Evolutionary conservation across 2,113 vertebrate species (phyloP).

Genomic region (Echinops telfairi): DNA sequence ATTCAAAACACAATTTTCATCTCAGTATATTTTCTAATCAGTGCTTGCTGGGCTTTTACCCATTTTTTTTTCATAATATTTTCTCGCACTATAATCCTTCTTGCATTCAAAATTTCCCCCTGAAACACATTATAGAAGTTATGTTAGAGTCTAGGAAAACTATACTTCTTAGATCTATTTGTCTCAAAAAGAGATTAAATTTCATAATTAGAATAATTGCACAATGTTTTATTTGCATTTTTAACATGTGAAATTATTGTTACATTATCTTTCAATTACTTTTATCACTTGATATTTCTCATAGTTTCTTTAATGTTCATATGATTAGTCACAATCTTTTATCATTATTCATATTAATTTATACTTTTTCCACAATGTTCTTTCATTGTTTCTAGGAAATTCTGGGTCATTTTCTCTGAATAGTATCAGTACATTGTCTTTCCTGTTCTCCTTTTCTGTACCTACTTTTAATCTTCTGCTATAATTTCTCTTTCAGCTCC

Average conservation of each 20-base stretch:
- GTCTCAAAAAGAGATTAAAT: neutral
- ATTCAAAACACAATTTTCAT: neutral
- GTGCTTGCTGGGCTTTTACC: neutral
- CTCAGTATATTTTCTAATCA: neutral
- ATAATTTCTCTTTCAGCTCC: neutral
- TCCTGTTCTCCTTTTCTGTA: neutral
- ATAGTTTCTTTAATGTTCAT: neutral
- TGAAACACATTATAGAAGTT: neutral
- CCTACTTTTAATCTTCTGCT: neutral
- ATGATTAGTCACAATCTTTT: neutral
- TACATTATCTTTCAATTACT: neutral
- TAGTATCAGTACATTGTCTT: neutral
- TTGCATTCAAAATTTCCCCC: neutral
- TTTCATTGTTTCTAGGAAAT: neutral
- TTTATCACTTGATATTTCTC: neutral
- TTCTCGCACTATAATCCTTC: neutral
- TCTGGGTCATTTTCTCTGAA: neutral
- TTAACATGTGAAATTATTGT: neutral
- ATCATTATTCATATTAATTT: neutral
- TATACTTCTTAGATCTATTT: neutral
- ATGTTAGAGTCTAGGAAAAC: neutral
- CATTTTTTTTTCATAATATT: neutral
- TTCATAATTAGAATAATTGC: neutral
- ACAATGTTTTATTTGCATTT: neutral
- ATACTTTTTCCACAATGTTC: neutral